Conservation (phyloP, 2,113 vertebrate species). For the Montifringilla adamsi region DNA sequence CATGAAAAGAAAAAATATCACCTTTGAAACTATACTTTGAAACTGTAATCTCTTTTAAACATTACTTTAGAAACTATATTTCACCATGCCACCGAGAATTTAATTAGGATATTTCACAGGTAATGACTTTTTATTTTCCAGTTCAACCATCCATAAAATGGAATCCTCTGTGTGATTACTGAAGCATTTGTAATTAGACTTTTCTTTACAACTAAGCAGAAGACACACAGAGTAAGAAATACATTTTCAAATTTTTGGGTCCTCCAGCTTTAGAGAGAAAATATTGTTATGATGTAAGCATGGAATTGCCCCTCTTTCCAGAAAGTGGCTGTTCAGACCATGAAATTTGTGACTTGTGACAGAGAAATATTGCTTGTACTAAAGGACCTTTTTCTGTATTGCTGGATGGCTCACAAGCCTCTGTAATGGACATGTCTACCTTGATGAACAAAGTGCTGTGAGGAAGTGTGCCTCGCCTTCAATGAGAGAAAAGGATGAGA, state of each 20-base stretch:
- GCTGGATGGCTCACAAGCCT: not conserved
- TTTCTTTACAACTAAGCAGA: constrained; percentile 17
- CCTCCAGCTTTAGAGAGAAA: not conserved
- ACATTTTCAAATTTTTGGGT: not conserved
- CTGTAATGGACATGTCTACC: not conserved
- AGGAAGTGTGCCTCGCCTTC: not conserved
- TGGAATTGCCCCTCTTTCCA: not conserved
- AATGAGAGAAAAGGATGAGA: not conserved
- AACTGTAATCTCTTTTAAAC: not conserved
- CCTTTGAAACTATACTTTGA: not conserved
- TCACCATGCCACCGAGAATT: constrained; percentile 12
- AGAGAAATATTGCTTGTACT: not conserved
- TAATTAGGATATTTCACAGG: constrained; percentile 54
- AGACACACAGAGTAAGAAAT: not conserved
- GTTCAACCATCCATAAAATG: constrained; percentile 48
- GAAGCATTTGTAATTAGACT: constrained; percentile 45
- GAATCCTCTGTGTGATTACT: constrained; percentile 15
- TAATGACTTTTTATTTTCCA: constrained; percentile 51
- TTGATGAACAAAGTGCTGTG: rapidly evolving
- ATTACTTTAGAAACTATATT: constrained; percentile 10
- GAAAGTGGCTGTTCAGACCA: not conserved
- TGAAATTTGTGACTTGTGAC: not conserved
- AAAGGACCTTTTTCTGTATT: not conserved
- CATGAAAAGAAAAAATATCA: not conserved
- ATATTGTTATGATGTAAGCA: not conserved